Evolutionary conservation across 2,888 invertebrate species (phyloP), one percentile per base, ranked within the genome.

Genomic region (Lithophane leautieri): DNA sequence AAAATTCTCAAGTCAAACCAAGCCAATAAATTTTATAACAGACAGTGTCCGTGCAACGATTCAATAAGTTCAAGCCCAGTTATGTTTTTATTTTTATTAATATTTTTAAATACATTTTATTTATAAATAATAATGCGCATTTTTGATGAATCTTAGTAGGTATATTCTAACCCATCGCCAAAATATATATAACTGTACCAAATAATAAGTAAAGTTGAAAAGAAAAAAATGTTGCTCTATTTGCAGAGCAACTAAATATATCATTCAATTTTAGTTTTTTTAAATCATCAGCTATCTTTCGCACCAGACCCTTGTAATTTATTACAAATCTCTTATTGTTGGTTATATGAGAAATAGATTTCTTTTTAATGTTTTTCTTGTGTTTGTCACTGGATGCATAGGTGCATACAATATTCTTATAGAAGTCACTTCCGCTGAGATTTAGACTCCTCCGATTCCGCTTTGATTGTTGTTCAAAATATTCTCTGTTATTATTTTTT

Each of bases 31-130:
- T 52, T 65, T n/a, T 42, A 74, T 60, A 75, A 58, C n/a, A 70
- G 76, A 22, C 44, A 65, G 16, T 90, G 89, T 72, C 76, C 76
- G 12, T 88, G 88, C 81, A 88, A 87, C 76, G 73, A 71, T 73
- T 70, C 78, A 68, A 74, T 70, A 78, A 82, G 71, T 70, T 56
- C 72, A 28, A 70, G 72, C 40, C 70, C 73, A 65, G 74, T 72
- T 58, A 60, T 69, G 67, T 68, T 79, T 76, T 78, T 77, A 71
- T 67, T 76, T 66, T 68, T 81, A 67, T 68, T 77, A 42, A 66
- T 62, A 56, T 68, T 81, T 70, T 71, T 74, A n/a, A 77, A 65
- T 82, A 73, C 14, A 73, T 66, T 52, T 52, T 70, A 14, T 67
- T 63, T 54, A 34, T 77, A 70, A 81, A 61, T 72, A 69, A 66